Conservation (phyloP, 1,140 invertebrate genomes). For the Tetramorium parvispinum region DNA sequence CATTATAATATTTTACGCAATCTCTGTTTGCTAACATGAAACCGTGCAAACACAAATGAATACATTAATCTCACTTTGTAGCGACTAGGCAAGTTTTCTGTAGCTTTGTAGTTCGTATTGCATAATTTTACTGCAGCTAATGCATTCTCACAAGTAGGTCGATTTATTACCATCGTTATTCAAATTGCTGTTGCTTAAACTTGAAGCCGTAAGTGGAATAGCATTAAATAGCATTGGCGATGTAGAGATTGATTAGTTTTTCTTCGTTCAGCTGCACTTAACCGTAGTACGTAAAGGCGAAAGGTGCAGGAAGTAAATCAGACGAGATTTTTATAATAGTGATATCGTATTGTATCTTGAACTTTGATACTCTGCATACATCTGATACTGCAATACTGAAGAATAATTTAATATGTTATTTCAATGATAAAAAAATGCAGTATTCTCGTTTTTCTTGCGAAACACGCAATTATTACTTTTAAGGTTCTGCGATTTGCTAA, state of each 20-base stretch:
- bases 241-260: neutral
- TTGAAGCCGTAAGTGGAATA: neutral
- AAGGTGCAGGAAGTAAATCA: constrained; percentile 11
- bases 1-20: neutral
- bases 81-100: neutral
- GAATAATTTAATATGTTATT: neutral
- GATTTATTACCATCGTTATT: constrained; percentile 15
- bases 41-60: neutral
- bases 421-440: neutral
- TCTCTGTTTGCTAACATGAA: neutral
- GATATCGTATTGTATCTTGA: neutral
- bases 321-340: neutral
- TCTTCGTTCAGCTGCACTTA: neutral
- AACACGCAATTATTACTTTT: neutral
- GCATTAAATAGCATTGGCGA: neutral
- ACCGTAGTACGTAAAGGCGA: neutral
- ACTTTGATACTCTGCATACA: neutral
- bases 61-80: neutral
- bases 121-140: constrained; percentile 14
- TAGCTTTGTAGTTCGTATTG: constrained; percentile 4
- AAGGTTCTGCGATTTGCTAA: neutral
- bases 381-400: neutral
- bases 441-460: neutral
- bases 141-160: neutral
- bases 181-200: neutral